phyloP scores from a whole-genome alignment of 2,888 invertebrate genomes.

The Pasiphila rectangulata region DNA sequence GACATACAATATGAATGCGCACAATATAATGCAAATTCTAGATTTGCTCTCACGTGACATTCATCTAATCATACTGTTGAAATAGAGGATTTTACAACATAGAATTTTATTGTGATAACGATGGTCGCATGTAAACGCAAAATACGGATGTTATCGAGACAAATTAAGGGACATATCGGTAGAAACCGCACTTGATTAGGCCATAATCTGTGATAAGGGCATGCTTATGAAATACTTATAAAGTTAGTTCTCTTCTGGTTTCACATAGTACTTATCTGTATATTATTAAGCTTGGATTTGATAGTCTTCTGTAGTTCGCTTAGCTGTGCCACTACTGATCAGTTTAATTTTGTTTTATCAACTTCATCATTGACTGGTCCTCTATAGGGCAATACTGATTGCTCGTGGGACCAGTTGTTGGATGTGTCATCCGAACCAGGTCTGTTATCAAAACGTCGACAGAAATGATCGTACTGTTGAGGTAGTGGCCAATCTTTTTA shows the following conservation, averaged over 20 bases:
- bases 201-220: slow-evolving; percentile 78
- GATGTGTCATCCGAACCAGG: slow-evolving; percentile 3
- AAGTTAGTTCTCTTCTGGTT: slow-evolving; percentile 49
- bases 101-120: slow-evolving; percentile 30
- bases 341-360: slow-evolving; percentile 4
- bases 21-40: slow-evolving; percentile 44
- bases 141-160: slow-evolving; percentile 38
- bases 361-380: neutral
- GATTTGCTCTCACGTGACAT: slow-evolving; percentile 32
- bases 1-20: slow-evolving; percentile 47
- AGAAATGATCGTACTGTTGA: slow-evolving; percentile 43
- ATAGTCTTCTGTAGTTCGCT: slow-evolving; percentile 76
- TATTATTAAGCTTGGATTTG: slow-evolving; percentile 69
- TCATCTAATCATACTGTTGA: slow-evolving; percentile 19
- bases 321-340: slow-evolving; percentile 52
- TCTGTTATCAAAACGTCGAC: neutral
- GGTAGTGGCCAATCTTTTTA: slow-evolving; percentile 68
- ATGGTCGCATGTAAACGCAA: slow-evolving; percentile 29
- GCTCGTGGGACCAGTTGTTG: slow-evolving; percentile 15
- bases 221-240: slow-evolving; percentile 72
- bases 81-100: slow-evolving; percentile 25
- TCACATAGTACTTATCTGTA: slow-evolving; percentile 51
- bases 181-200: slow-evolving; percentile 61
- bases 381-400: neutral
- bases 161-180: slow-evolving; percentile 68